These are phyloP conservation scores for Porites rus DNA, from an alignment of 92 coral and sea anemone genomes.

Conservation along the genomic window DNA sequence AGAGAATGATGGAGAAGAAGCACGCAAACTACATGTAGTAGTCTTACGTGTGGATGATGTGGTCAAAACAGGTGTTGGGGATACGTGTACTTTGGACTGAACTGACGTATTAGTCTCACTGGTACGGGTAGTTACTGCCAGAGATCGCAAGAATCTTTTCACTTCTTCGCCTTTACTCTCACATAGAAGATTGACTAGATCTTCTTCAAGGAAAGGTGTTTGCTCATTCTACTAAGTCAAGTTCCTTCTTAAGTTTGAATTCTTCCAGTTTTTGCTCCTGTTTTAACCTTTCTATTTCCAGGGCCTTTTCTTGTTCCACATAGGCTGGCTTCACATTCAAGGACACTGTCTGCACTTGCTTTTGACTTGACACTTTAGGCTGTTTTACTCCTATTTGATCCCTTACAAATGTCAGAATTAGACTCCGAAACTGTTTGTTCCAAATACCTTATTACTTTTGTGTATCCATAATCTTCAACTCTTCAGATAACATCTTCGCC, in stretches of 20 bases:
- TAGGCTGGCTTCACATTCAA: no score
- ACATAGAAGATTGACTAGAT: neutral
- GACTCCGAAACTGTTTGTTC: neutral
- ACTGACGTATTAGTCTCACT: neutral
- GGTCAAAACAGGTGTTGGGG: neutral
- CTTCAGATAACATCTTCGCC: no score
- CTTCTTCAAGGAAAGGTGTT: slow-evolving; percentile 2
- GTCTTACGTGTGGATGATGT: neutral
- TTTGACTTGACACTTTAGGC: neutral
- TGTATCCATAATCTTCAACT: no score
- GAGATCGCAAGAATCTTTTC: neutral
- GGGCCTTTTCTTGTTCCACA: no score
- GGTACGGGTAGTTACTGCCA: slow-evolving; percentile 10
- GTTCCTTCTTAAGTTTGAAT: no score
- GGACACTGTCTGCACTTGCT: neutral
- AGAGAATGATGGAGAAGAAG: slow-evolving; percentile 4
- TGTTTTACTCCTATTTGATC: neutral
- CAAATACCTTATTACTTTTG: slow-evolving; percentile 10
- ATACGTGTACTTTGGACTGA: neutral
- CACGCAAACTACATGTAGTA: neutral
- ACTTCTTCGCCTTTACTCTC: slow-evolving; percentile 15
- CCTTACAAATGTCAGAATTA: slow-evolving; percentile 7
- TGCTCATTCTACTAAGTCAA: neutral
- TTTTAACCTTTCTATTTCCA: no score
- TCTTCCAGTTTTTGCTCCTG: no score